phyloP scores from a whole-genome alignment of 2,888 invertebrate genomes.

The Auanema freiburgensis region DNA sequence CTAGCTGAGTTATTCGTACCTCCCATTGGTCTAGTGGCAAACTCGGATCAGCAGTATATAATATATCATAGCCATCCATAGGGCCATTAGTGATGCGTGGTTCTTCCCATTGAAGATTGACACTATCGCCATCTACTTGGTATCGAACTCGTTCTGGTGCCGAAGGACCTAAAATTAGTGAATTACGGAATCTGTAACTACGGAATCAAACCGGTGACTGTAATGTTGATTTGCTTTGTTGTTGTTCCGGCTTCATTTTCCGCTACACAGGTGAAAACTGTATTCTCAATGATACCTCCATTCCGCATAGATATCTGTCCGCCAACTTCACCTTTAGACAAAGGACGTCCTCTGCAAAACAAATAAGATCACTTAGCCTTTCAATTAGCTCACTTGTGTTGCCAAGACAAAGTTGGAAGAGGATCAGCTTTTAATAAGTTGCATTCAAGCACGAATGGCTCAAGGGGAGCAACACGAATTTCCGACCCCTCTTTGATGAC shows the following conservation, averaged over 20 bases:
- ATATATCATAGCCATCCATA: slow-evolving; percentile 60
- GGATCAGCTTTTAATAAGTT: slow-evolving; percentile 62
- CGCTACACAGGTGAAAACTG: slow-evolving; percentile 57
- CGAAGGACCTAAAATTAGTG: slow-evolving; percentile 44
- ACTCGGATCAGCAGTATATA: slow-evolving; percentile 56
- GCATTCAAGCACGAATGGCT: slow-evolving; percentile 55
- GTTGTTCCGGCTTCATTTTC: slow-evolving; percentile 62
- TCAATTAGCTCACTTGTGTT: slow-evolving; percentile 45
- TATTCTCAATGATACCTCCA: slow-evolving; percentile 53
- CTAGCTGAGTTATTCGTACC: slow-evolving; percentile 15
- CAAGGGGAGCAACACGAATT: slow-evolving; percentile 52
- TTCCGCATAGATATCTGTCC: slow-evolving; percentile 53
- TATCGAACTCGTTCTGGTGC: slow-evolving; percentile 59
- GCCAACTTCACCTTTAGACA: slow-evolving; percentile 50
- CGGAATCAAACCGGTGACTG: slow-evolving; percentile 40
- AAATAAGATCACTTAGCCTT: slow-evolving; percentile 4
- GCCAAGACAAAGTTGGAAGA: slow-evolving; percentile 52
- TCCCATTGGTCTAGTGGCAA: slow-evolving; percentile 55
- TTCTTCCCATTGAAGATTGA: slow-evolving; percentile 57
- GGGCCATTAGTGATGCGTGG: slow-evolving; percentile 60
- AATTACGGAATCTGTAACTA: not conserved
- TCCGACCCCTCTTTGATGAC: slow-evolving; percentile 60
- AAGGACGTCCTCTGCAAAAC: slow-evolving; percentile 46
- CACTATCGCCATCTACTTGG: slow-evolving; percentile 59
- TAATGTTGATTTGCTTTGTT: slow-evolving; percentile 50